Percentiles rank a stretch among this genome's conserved stretches.
phyloP scores from a whole-genome alignment of 2,888 invertebrate species.

The Mongoloraphidia duomilia region DNA sequence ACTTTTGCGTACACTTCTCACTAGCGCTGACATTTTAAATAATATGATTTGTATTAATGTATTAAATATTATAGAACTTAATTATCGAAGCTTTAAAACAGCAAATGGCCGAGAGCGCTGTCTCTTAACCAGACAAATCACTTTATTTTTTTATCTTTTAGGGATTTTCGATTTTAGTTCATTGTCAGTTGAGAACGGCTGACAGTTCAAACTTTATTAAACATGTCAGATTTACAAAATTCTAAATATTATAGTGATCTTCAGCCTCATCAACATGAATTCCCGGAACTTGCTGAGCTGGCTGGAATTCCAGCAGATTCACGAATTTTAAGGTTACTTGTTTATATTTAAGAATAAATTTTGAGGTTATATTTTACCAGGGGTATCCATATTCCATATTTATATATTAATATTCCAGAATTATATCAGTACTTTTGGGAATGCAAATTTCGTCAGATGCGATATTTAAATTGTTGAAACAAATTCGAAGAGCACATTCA shows the following conservation, averaged over 20 bases:
- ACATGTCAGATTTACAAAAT: neutral
- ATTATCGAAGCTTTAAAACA: no score
- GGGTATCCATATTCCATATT: neutral
- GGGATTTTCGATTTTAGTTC: neutral
- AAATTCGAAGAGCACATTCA: neutral
- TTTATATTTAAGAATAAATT: neutral
- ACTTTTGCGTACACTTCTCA: no score
- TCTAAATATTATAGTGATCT: neutral
- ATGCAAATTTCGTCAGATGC: neutral
- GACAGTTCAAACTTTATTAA: neutral
- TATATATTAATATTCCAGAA: neutral
- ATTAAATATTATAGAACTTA: neutral
- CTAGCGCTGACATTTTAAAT: no score
- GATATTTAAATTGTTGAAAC: neutral
- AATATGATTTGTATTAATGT: neutral
- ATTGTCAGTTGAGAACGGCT: neutral
- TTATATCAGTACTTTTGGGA: neutral
- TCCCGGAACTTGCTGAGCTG: neutral
- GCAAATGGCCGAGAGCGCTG: no score
- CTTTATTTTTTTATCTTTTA: no score
- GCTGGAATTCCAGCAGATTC: conserved; percentile 3
- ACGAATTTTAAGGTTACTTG: neutral
- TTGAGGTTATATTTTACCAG: neutral
- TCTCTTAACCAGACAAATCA: no score
- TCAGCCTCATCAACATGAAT: conserved; percentile 1